Evolutionary conservation across 2,113 vertebrate species (phyloP), one percentile per base, ranked within the genome.

Genomic region (Glaucomys volans): DNA sequence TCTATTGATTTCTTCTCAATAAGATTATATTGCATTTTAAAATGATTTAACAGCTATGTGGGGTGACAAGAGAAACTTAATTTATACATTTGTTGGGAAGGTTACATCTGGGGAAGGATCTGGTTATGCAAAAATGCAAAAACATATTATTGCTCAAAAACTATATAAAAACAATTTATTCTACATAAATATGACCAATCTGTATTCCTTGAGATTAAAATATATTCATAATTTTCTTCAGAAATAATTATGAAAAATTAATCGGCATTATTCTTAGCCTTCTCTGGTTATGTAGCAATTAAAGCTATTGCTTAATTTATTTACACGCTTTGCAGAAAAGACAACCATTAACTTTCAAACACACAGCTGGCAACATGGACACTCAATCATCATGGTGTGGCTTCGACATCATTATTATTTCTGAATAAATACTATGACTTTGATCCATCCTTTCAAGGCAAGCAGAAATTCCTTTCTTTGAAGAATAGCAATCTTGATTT

Each of bases 241-340:
- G 59, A 86, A 96, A 87, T 90, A 94, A 88, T 40, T 66, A 35
- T 82, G 64, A 86, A 95, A 95, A 96, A 64, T 42, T 88, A 91
- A 66, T 7, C 50, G 35, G 24, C 52, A 82, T 96, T 90, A 82
- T 77, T 91, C 90, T 92, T 72, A 84, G 83, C 37, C 22, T 82
- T 92, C 40, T 88, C 59, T 93, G 32, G 79, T 92, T 94, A 90
- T 50, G 69, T 72, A 89, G 57, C 57, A 90, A 91, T 93, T 96
- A 94, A 91, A 94, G 11, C 16, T 83, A 90, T 57, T 94, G 80
- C 77, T 95, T 91, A 71, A 76, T 90, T 94, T 67, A 90, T 92
- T 93, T 67, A 90, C 35, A 95, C 44, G 62, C 76, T 95, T 87
- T 42, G 80, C 57, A 13, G 50, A 37, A 94, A 93, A 93, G 40